phyloP scores from a whole-genome alignment of 2,113 vertebrate genomes.

The Azemiops feae region DNA sequence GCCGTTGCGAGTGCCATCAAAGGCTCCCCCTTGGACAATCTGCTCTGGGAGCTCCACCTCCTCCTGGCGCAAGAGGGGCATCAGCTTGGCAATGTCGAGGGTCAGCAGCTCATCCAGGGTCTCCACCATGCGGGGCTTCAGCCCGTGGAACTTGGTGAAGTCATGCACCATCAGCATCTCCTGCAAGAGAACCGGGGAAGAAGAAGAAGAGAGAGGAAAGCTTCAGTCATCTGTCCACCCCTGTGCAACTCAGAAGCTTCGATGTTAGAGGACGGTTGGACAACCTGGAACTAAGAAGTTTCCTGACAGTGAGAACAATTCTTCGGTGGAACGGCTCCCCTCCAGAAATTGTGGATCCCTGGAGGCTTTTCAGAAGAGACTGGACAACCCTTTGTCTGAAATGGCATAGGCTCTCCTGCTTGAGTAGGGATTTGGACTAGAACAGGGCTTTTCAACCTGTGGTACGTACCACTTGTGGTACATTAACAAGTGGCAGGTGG shows the following conservation, averaged over 20 bases:
- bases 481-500: no score
- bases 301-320: no score
- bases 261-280: no score
- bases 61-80: conserved; percentile 89
- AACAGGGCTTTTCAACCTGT: no score
- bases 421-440: no score
- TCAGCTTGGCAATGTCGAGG: conserved; percentile 82
- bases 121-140: conserved; percentile 84
- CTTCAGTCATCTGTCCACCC: background rate
- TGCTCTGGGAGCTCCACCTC: conserved; percentile 80
- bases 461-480: no score
- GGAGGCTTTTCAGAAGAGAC: background rate
- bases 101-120: conserved; percentile 84
- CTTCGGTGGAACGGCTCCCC: no score
- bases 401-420: background rate
- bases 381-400: background rate
- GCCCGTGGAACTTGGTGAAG: conserved; percentile 85
- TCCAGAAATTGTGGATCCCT: background rate
- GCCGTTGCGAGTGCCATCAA: conserved; percentile 80
- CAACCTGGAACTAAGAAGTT: no score
- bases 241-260: background rate
- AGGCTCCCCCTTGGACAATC: conserved; percentile 86
- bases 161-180: conserved; percentile 86
- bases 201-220: background rate
- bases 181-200: conserved; percentile 49